Percentiles rank a stretch among this genome's conserved stretches.
phyloP scores from a whole-genome alignment of 2,888 invertebrate genomes.

The Parelbella ahira region DNA sequence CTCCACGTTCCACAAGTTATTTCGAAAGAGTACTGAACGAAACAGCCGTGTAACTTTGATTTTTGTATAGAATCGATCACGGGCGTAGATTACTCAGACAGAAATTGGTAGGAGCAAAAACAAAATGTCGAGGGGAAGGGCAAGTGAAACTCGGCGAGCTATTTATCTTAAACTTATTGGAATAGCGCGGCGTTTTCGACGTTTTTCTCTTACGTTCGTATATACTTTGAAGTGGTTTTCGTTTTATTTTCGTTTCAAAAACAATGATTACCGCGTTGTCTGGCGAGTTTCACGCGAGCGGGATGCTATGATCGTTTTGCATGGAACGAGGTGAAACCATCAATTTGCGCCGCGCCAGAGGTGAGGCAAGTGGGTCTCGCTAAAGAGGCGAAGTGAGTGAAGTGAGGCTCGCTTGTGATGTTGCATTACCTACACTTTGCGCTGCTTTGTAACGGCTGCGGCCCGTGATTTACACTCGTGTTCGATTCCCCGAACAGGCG shows the following conservation, averaged over 20 bases:
- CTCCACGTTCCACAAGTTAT: too few species aligned
- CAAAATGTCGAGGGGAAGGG: constrained; percentile 47
- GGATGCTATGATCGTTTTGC: constrained; percentile 71
- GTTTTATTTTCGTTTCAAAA: constrained; percentile 69
- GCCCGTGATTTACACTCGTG: constrained; percentile 46
- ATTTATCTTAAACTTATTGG: constrained; percentile 77
- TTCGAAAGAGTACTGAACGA: too few species aligned
- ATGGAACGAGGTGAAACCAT: constrained; percentile 72
- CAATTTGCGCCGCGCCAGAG: constrained; percentile 57
- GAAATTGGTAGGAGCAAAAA: constrained; percentile 37
- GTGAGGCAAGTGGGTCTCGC: constrained; percentile 59
- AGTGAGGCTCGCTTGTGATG: constrained; percentile 46
- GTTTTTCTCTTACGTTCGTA: constrained; percentile 62
- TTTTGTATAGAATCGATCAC: constrained; percentile 33
- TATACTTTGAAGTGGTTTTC: constrained; percentile 54
- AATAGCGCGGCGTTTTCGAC: constrained; percentile 55
- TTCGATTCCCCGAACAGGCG: constrained; percentile 41
- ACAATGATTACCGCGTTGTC: constrained; percentile 71
- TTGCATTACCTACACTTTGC: too few species aligned
- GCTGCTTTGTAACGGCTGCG: constrained; percentile 45
- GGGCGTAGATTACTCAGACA: constrained; percentile 27
- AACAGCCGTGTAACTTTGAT: too few species aligned
- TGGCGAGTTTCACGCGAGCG: constrained; percentile 62
- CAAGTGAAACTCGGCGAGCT: constrained; percentile 66
- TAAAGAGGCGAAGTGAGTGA: constrained; percentile 41